Conservation (phyloP, 2,888 invertebrate genomes). For the Parasteatoda lunata region DNA sequence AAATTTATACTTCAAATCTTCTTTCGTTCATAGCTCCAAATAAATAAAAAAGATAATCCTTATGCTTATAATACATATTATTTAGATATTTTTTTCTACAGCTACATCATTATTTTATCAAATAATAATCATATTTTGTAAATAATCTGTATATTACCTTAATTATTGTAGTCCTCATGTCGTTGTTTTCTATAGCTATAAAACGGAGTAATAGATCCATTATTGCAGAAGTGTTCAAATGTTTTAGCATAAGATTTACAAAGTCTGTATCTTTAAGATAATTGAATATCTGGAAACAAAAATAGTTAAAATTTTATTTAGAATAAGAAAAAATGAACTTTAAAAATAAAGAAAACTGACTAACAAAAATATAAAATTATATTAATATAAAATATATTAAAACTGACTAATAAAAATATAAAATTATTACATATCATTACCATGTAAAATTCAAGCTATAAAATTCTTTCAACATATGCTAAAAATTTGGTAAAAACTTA, state of each 20-base stretch:
- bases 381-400: background rate
- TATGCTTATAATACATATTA: no score
- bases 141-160: conserved; percentile 77
- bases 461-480: no score
- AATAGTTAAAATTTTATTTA: background rate
- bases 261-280: conserved; percentile 92
- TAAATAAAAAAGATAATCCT: no score
- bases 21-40: no score
- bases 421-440: background rate
- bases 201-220: conserved; percentile 92
- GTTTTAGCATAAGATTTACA: conserved; percentile 88
- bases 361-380: background rate
- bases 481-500: no score
- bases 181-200: conserved; percentile 86
- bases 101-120: no score
- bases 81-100: no score
- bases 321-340: background rate
- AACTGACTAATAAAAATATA: background rate
- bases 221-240: conserved; percentile 94
- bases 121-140: no score
- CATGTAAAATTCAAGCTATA: no score
- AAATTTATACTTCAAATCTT: no score
- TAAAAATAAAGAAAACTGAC: background rate
- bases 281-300: conserved; percentile 87
- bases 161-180: conserved; percentile 82